phyloP scores from a whole-genome alignment of 2,888 invertebrate genomes.

The Caenorhabditis drosophilae region DNA sequence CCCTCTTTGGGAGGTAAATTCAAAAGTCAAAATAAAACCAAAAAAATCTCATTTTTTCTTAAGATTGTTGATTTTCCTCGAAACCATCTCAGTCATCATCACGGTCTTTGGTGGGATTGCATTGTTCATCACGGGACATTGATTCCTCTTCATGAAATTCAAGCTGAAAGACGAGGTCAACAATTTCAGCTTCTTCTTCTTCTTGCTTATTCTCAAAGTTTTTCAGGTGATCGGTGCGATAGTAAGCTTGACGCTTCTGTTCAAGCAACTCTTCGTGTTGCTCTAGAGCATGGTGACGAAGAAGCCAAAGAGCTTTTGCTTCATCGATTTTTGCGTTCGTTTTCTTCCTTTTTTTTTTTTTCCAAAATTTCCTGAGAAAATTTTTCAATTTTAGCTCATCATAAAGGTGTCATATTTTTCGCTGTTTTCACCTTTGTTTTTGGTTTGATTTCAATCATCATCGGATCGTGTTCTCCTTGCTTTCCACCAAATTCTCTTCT shows the following conservation, averaged over 20 bases:
- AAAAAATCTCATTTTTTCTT: too few species aligned
- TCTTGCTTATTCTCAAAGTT: neutral
- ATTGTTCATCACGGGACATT: conserved; percentile 42
- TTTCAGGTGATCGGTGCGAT: conserved; percentile 40
- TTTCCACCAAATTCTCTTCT: conserved; percentile 56
- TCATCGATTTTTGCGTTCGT: conserved; percentile 54
- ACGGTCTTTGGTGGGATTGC: conserved; percentile 58
- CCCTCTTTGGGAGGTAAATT: conserved; percentile 51
- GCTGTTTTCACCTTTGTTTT: conserved; percentile 55
- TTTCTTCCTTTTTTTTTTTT: neutral
- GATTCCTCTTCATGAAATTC: conserved; percentile 41
- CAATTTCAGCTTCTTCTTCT: neutral
- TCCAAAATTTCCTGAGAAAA: neutral
- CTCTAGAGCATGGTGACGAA: conserved; percentile 41
- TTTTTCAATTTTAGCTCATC: conserved; percentile 45
- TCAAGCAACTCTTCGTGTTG: conserved; percentile 33
- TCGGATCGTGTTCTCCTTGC: conserved; percentile 55
- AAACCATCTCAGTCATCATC: conserved; percentile 43
- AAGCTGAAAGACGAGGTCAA: conserved; percentile 32
- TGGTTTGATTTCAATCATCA: conserved; percentile 43
- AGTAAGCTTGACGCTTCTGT: conserved; percentile 49
- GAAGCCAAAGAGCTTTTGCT: conserved; percentile 40
- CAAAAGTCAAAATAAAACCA: neutral
- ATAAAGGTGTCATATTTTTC: conserved; percentile 58
- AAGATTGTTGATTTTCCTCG: conserved; percentile 48